Base-by-base conservation (phyloP, 2,888 invertebrate species). In the Caenorhabditis angaria region DNA sequence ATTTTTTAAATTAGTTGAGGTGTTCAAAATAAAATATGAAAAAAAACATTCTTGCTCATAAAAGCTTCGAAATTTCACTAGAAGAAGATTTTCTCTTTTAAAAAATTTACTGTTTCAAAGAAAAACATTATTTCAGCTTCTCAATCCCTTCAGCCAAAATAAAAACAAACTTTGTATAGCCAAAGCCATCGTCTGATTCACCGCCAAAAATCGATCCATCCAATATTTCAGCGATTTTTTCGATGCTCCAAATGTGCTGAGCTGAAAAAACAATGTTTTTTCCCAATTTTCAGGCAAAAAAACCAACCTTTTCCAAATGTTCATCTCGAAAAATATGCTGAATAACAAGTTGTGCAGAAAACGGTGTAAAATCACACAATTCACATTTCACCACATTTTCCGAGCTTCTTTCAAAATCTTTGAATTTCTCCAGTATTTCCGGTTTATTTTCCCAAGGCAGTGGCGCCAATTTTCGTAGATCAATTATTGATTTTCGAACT, bases 361-460 rank as follows among this genome's bases (percentile, higher is more conserved):
- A 59, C 10, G 65, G 65, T 5, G 65, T 59, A 53, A 35, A 59
- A 4, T 53, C 41, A 25, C 65, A 65, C 1, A 59, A 24, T 8
- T 59, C 58, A 28, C 65, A 65, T 28, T 59, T 41, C 12, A 59
- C 41, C 65, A 59, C 51, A n/a, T 18, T 58, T 50, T 48, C 20
- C 27, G 47, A 12, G n/a, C 6, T 25, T 27, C 18, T 18, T 58
- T 14, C 24, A 1, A 14, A n/a, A 14, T 50, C 28, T 20, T 29
- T n/a, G 25, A 41, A 41, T 27, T 12, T 27, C 4, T n/a, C 8
- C 1, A 57, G 8, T 18, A 24, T 57, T 57, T 41, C n/a, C 35
- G 41, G 57, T 25, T 57, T 41, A 3, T 20, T 14, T n/a, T 41
- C 8, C 18, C n/a, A n/a, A 35, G 24, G 24, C 1, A 27, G 8